These are phyloP conservation scores for Ophion costatus DNA, from an alignment of 2,888 invertebrate genomes.

Conservation along the genomic window DNA sequence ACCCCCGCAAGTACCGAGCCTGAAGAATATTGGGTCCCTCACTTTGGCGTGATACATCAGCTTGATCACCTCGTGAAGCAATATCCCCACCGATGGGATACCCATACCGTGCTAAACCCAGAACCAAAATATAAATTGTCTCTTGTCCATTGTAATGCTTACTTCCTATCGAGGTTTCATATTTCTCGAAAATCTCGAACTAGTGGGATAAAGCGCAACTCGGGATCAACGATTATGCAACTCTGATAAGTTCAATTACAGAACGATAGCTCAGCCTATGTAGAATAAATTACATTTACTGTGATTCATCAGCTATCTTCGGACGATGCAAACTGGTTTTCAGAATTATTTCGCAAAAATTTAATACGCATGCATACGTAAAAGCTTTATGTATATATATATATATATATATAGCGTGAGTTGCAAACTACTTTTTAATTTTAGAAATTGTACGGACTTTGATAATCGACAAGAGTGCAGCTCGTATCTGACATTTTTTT, in stretches of 20 bases:
- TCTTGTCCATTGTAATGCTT: slow-evolving; percentile 8
- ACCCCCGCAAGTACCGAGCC: slow-evolving; percentile 97
- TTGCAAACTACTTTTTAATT: too few relatives aligned
- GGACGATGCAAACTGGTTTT: background rate
- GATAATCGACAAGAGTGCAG: too few relatives aligned
- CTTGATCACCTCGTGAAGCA: slow-evolving; percentile 98
- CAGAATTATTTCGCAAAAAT: background rate
- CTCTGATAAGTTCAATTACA: slow-evolving; percentile 9
- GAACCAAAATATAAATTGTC: slow-evolving; percentile 24
- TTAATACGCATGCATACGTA: background rate
- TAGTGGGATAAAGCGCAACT: background rate
- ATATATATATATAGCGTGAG: background rate
- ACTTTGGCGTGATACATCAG: slow-evolving; percentile 96
- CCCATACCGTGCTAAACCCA: slow-evolving; percentile 97
- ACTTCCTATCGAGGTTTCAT: background rate
- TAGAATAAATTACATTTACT: background rate
- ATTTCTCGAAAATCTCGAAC: slow-evolving; percentile 1
- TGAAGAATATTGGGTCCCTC: slow-evolving; percentile 95
- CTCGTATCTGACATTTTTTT: too few relatives aligned
- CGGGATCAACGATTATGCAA: background rate
- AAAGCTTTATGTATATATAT: background rate
- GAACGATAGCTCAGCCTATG: background rate
- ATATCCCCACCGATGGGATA: slow-evolving; percentile 96
- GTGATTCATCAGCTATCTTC: background rate
- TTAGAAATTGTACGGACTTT: too few relatives aligned